These are phyloP conservation scores for Nautilus pompilius DNA, from an alignment of 1,140 invertebrate genomes.

Conservation along the genomic window DNA sequence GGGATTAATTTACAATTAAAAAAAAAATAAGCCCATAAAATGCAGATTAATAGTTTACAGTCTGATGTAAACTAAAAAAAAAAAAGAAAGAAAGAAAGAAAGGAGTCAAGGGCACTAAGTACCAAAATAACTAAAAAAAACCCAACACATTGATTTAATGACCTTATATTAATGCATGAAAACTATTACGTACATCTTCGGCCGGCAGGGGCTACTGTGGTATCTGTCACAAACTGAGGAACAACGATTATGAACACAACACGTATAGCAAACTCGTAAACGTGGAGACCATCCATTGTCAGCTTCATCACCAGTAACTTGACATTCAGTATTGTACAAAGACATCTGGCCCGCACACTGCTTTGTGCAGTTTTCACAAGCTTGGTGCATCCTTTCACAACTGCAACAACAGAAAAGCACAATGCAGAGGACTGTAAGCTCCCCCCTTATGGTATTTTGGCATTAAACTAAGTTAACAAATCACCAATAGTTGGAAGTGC, in stretches of 20 bases:
- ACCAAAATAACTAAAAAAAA: no score
- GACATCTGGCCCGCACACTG: slow-evolving; percentile 29
- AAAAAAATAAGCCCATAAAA: background rate
- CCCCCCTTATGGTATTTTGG: no score
- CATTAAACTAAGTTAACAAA: no score
- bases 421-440: no score
- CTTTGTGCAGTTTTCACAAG: slow-evolving; percentile 29
- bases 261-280: slow-evolving; percentile 33
- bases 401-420: slow-evolving; percentile 13
- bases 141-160: no score
- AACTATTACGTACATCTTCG: slow-evolving; percentile 24
- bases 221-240: slow-evolving; percentile 29
- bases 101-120: no score
- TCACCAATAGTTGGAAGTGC: no score
- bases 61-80: background rate
- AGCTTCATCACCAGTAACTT: slow-evolving; percentile 18
- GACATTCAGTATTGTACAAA: slow-evolving; percentile 19
- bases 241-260: slow-evolving; percentile 33
- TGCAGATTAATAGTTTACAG: no score
- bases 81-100: background rate
- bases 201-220: slow-evolving; percentile 26
- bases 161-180: no score
- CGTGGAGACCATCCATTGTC: slow-evolving; percentile 34
- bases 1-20: slow-evolving; percentile 8
- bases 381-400: slow-evolving; percentile 23